Evolutionary conservation across 2,888 invertebrate genomes (phyloP).

Genomic region (Lepetodrilus schrolli): DNA sequence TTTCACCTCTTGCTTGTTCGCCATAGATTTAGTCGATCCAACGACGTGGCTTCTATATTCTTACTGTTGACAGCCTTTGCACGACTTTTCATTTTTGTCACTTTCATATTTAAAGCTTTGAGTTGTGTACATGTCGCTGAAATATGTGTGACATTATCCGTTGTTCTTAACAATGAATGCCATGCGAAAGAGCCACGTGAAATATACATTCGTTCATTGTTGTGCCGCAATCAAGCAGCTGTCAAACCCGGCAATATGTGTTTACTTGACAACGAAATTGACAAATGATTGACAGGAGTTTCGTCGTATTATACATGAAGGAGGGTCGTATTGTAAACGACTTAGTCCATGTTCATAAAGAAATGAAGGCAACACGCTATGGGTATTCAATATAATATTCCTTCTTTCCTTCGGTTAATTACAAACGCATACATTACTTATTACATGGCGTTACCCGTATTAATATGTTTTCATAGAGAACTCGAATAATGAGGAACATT

Average conservation of each 20-base stretch:
- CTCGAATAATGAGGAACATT: no score
- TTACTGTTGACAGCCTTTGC: constrained; percentile 6
- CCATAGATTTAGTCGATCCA: neutral
- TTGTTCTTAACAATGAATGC: neutral
- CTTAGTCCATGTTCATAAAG: no score
- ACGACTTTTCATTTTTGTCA: neutral
- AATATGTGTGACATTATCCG: neutral
- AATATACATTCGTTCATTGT: neutral
- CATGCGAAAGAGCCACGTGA: neutral
- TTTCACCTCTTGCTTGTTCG: neutral
- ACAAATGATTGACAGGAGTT: neutral
- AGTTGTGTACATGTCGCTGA: no score
- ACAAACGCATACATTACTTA: no score
- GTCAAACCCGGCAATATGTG: neutral
- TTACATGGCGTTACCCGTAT: no score
- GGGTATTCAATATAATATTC: no score
- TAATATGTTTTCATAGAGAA: no score
- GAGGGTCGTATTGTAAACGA: neutral
- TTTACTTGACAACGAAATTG: constrained; percentile 3
- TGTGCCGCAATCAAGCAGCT: neutral
- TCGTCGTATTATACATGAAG: neutral
- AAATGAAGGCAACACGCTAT: no score
- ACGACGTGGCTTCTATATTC: neutral
- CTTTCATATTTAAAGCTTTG: neutral
- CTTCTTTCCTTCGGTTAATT: no score